A percentile compares a stretch with the other conserved stretches of the same genome.
Evolutionary conservation across 2,797 vertebrate species (phyloP).

Genomic region (Cyprinodon diabolis): DNA sequence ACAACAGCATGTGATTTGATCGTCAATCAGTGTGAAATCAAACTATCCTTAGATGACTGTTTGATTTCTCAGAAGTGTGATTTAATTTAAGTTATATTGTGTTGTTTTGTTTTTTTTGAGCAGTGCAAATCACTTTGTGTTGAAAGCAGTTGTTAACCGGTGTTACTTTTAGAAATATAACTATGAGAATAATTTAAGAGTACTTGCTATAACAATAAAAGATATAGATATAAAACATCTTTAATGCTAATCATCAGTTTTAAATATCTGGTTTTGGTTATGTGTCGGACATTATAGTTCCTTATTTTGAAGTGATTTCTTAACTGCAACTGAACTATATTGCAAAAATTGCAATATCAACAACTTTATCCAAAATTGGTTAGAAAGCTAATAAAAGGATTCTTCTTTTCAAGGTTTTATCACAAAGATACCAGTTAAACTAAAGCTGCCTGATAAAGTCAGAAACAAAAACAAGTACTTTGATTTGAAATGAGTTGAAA

Average conservation of each 20-base stretch:
- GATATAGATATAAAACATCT: neutral
- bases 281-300: neutral
- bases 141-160: neutral
- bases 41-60: too few species aligned
- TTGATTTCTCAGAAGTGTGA: too few species aligned
- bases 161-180: neutral
- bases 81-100: too few species aligned
- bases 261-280: neutral
- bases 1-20: too few species aligned
- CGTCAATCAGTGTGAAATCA: too few species aligned
- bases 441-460: neutral
- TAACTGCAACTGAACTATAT: neutral
- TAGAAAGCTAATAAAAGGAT: neutral
- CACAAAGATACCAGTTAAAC: neutral
- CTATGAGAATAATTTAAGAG: neutral
- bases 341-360: neutral
- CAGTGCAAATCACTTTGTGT: neutral
- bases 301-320: neutral
- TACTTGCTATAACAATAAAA: neutral
- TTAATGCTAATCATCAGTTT: neutral
- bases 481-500: constrained; percentile 7
- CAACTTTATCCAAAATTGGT: neutral
- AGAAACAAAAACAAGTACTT: neutral
- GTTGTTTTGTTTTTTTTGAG: too few species aligned
- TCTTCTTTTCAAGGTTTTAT: neutral